phyloP scores from a whole-genome alignment of 1,140 invertebrate species.

The Drosophila orena region DNA sequence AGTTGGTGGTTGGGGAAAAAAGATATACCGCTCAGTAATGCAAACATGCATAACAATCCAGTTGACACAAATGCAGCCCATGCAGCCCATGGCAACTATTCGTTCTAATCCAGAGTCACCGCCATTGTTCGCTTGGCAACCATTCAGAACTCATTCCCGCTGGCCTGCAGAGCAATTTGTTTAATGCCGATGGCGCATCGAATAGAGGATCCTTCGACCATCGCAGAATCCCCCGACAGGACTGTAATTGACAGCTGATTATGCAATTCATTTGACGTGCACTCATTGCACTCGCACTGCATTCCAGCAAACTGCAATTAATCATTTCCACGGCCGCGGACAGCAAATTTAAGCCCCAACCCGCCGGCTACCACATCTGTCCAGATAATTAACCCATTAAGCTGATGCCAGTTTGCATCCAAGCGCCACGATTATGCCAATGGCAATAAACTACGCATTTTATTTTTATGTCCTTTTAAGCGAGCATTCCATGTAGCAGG shows the following conservation, averaged over 20 bases:
- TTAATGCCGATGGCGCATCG: slow-evolving; percentile 40
- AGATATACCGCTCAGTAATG: slow-evolving; percentile 57
- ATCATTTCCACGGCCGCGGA: slow-evolving; percentile 15
- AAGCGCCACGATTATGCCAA: too few relatives aligned
- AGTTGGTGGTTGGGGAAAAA: slow-evolving; percentile 5
- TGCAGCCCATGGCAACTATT: slow-evolving; percentile 15
- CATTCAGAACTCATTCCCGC: slow-evolving; percentile 46
- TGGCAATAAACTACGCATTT: not conserved
- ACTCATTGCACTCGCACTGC: slow-evolving; percentile 20
- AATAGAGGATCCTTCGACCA: slow-evolving; percentile 2
- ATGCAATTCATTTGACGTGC: slow-evolving; percentile 53
- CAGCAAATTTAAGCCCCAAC: not conserved
- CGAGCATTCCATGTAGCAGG: too few relatives aligned
- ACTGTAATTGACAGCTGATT: slow-evolving; percentile 72
- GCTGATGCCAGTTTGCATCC: too few relatives aligned
- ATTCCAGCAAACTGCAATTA: slow-evolving; percentile 49
- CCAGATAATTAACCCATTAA: not conserved
- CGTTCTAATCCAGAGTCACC: slow-evolving; percentile 23
- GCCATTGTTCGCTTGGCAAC: slow-evolving; percentile 48
- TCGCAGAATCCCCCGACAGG: slow-evolving; percentile 16
- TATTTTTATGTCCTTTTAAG: not conserved
- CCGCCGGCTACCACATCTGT: slow-evolving; percentile 1
- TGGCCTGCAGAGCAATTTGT: slow-evolving; percentile 60
- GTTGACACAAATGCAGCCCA: slow-evolving; percentile 73
- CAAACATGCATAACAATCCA: slow-evolving; percentile 73